Conservation (phyloP, 2,888 invertebrate genomes). For the Heliconius cydno region DNA sequence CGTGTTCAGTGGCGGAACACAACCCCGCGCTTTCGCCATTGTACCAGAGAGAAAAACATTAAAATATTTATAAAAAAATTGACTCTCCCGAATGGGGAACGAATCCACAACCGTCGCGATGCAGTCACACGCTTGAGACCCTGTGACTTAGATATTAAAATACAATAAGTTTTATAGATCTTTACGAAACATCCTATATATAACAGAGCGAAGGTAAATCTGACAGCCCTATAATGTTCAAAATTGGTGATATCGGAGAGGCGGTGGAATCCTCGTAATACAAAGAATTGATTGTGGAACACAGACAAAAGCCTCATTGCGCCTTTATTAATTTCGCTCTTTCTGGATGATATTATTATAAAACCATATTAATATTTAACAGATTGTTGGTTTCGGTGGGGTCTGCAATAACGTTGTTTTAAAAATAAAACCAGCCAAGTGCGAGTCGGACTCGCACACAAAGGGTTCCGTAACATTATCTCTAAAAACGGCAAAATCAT, state of each 20-base stretch:
- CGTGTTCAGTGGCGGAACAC: no score
- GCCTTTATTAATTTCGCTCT: constrained; percentile 63
- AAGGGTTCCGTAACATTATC: no score
- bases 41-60: no score
- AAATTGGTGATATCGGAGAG: constrained; percentile 58
- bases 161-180: not conserved
- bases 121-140: no score
- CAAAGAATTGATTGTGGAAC: constrained; percentile 64
- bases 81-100: no score
- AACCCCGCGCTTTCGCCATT: no score
- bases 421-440: not conserved
- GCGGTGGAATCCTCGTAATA: constrained; percentile 62
- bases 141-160: not conserved
- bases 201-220: not conserved
- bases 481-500: no score
- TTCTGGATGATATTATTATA: constrained; percentile 31
- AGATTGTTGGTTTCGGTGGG: not conserved
- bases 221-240: constrained; percentile 54
- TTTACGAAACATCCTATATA: no score
- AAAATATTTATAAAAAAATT: no score
- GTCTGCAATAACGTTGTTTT: constrained; percentile 5
- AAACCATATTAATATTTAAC: constrained; percentile 22
- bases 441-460: no score
- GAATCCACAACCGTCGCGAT: no score
- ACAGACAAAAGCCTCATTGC: constrained; percentile 59